Percentiles rank a stretch among this genome's conserved stretches.
phyloP scores from a whole-genome alignment of 2,888 invertebrate genomes.

The Anoplius nigerrimus region DNA sequence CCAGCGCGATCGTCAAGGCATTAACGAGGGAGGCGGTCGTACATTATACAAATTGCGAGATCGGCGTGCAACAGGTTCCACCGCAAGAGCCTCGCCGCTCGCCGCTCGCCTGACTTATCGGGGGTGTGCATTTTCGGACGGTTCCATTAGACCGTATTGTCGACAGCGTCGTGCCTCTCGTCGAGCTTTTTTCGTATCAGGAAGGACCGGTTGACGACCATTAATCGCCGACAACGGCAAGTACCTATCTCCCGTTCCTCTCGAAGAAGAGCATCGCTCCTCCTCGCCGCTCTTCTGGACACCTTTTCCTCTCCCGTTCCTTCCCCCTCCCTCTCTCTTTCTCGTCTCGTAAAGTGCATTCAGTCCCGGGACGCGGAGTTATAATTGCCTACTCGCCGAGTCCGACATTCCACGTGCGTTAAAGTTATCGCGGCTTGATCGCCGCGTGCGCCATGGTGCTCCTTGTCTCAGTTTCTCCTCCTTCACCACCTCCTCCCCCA shows the following conservation, averaged over 20 bases:
- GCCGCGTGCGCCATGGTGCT: slow-evolving; percentile 53
- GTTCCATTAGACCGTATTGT: slow-evolving; percentile 14
- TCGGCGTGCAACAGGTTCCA: too few species aligned
- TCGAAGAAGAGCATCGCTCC: slow-evolving; percentile 37
- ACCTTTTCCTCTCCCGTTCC: slow-evolving; percentile 20
- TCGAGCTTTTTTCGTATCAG: slow-evolving; percentile 24
- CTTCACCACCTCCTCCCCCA: slow-evolving; percentile 13
- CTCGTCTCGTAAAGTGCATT: slow-evolving; percentile 50
- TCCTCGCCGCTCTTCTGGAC: slow-evolving; percentile 14
- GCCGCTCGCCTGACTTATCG: slow-evolving; percentile 1
- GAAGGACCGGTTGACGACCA: slow-evolving; percentile 34
- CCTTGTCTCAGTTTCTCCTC: slow-evolving; percentile 35
- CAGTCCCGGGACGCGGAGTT: slow-evolving; percentile 48
- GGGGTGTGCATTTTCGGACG: neutral
- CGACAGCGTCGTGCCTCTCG: neutral
- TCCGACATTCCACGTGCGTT: slow-evolving; percentile 61
- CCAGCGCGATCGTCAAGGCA: too few species aligned
- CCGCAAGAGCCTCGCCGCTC: neutral
- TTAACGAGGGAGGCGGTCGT: too few species aligned
- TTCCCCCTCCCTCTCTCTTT: slow-evolving; percentile 26
- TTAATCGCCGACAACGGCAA: slow-evolving; percentile 44
- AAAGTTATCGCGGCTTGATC: slow-evolving; percentile 63
- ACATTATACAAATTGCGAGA: too few species aligned
- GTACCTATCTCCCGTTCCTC: slow-evolving; percentile 40
- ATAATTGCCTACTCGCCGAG: slow-evolving; percentile 63